Evolutionary conservation across 2,888 invertebrate genomes (phyloP), one percentile per base, ranked within the genome.

Genomic region (Pammene fasciana): DNA sequence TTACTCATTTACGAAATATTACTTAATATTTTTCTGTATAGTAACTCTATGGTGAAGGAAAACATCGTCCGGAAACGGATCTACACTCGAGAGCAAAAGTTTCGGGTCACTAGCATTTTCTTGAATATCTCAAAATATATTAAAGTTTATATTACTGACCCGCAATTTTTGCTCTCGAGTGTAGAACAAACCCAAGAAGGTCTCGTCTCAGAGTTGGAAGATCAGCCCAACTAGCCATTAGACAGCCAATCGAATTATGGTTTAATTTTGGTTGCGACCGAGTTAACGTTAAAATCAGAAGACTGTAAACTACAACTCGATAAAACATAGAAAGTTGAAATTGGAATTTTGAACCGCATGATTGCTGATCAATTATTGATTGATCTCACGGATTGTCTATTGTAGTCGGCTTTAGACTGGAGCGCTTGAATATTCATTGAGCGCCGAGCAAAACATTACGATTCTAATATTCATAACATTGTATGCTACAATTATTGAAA

Each of bases 371-470:
- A 45, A 52, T 65, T 52, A 65, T 65, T 57, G 57, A 45, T 68
- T 18, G 64, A 64, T 68, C 68, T 52, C 64, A 68, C 57, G 57
- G 57, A 65, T 64, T 59, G 68, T 68, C 57, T 59, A 62, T 57
- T 64, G 64, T 68, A 50, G 26, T 52, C 26, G 41, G 34, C 45
- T 65, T 50, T 36, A 61, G 54, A 46, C 52, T 45, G 56, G 45
- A 57, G 45, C 54, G 52, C 11, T 60, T 70, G 34, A 70, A 70
- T 70, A 70, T 70, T 65, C 65, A 65, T 65, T 43, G n/a, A 55
- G 46, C 34, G 10, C 46, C 9, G 65, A 41, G 70, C 54, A 65
- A 60, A 55, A 65, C 54, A 70, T 65, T 60, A 46, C 59, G 50
- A 59, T 68, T 68, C 52, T 65, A 26, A 65, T 68, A 60, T 54